These are phyloP conservation scores for Paraescarpia echinospica DNA, from an alignment of 1,140 invertebrate genomes.

Conservation along the genomic window DNA sequence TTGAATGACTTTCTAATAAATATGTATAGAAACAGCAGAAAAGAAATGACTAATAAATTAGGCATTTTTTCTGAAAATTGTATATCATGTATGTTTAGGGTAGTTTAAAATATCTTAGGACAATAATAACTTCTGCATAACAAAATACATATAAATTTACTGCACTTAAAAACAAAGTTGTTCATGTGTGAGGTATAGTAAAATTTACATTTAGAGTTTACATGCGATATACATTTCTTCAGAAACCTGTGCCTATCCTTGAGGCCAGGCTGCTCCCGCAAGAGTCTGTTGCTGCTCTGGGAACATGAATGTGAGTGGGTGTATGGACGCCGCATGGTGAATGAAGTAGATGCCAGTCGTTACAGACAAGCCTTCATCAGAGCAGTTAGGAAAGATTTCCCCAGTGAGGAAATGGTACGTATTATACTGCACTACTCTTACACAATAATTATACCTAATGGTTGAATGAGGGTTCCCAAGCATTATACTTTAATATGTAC, in stretches of 20 bases:
- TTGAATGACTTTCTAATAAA: background rate
- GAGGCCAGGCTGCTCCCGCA: conserved; percentile 43
- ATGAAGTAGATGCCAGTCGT: conserved; percentile 50
- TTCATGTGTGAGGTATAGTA: background rate
- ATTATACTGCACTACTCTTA: background rate
- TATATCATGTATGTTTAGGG: too few species aligned
- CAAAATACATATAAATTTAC: background rate
- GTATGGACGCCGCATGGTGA: conserved; percentile 54
- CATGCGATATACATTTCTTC: conserved; percentile 19
- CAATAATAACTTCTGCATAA: background rate
- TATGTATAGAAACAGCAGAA: background rate
- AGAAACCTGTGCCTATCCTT: conserved; percentile 56
- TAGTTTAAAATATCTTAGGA: background rate
- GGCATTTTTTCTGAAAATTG: too few species aligned
- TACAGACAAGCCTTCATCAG: conserved; percentile 52
- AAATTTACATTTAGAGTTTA: background rate
- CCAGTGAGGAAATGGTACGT: conserved; percentile 51
- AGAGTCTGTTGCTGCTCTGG: conserved; percentile 54
- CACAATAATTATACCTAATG: too few species aligned
- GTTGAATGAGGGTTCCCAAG: too few species aligned
- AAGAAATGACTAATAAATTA: background rate
- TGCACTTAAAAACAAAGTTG: too few species aligned
- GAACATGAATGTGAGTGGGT: conserved; percentile 58
- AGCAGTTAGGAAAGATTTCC: conserved; percentile 55
- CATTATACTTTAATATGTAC: too few species aligned